Evolutionary conservation across 2,113 vertebrate genomes (phyloP), one percentile per base, ranked within the genome.

Genomic region (Rhabdornis inornatus): DNA sequence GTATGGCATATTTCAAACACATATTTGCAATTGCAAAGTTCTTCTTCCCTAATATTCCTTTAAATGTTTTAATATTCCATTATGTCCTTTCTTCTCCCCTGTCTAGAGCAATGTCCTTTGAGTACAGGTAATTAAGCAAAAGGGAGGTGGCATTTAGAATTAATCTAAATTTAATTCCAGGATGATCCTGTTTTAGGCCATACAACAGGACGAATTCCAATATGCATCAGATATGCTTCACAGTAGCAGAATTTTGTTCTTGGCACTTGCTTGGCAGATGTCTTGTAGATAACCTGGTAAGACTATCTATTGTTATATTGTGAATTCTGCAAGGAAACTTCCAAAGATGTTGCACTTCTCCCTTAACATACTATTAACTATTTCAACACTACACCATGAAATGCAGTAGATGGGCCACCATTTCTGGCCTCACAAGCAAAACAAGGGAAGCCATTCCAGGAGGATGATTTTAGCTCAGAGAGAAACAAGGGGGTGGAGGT

Each of bases 131-230:
- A 80, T 37, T 71, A 76, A 79, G 33, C 17, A 69, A 70, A 30
- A 82, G 39, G 35, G 39, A 91, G 52, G n/a, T 79, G 22, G 25
- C 71, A 64, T 75, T 60, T n/a, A 89, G 52, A 71, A 76, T 55
- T 68, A 63, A 85, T 57, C 37, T 84, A 64, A 82, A 64, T 61
- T 89, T 84, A 87, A 85, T 90, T 90, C 74, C 92, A 94, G 82
- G 74, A 82, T 79, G 31, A 79, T 82, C 60, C 57, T 91, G 47
- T 79, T 87, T 89, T 50, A 76, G 84, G 65, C 79, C 40, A 17
- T 35, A n/a, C 16, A 75, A 50, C 57, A 79, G 57, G 70, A 11
- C 83, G 49, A 60, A 87, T 55, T 49, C 31, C 44, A 47, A 10
- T 2, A 16, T 71, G 35, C 25, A 19, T 74, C 55, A 91, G 77